Conservation (phyloP, 2,113 vertebrate species). For the Nesospiza acunhae region DNA sequence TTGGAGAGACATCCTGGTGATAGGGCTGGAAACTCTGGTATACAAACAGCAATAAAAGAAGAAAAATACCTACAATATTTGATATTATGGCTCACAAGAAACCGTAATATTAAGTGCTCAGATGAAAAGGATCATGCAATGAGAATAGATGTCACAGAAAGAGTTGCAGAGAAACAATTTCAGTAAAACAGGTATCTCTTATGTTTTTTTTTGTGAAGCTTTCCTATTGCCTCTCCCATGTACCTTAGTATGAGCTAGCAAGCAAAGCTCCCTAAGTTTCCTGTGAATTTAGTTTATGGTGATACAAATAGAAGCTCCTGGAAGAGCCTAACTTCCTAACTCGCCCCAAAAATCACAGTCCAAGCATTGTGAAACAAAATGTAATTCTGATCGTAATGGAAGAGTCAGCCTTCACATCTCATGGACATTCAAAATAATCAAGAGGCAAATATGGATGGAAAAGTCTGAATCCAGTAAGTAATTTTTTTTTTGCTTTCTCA, state of each 20-base stretch:
- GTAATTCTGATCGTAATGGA: rapidly evolving
- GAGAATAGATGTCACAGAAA: not conserved
- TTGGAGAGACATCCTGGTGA: not conserved
- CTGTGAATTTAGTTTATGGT: not conserved
- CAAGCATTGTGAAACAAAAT: not conserved
- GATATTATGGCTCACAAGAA: not conserved
- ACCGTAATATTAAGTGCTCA: not conserved
- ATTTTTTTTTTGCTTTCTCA: not conserved
- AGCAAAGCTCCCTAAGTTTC: not conserved
- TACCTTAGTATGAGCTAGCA: not conserved
- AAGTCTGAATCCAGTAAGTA: not conserved
- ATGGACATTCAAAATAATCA: too few relatives aligned
- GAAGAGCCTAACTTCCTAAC: not conserved
- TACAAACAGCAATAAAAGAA: not conserved
- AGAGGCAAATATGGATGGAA: not conserved
- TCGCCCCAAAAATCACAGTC: not conserved
- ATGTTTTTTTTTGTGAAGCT: not conserved
- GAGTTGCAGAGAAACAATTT: not conserved
- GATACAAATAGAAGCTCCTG: not conserved
- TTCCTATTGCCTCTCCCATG: not conserved
- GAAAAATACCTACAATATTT: not conserved
- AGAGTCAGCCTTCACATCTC: not conserved
- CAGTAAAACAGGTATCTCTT: not conserved
- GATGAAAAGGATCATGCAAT: not conserved
- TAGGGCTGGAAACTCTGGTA: not conserved